Base-by-base conservation (phyloP, 92 coral and sea anemone genomes). In the Phenganax marumi region DNA sequence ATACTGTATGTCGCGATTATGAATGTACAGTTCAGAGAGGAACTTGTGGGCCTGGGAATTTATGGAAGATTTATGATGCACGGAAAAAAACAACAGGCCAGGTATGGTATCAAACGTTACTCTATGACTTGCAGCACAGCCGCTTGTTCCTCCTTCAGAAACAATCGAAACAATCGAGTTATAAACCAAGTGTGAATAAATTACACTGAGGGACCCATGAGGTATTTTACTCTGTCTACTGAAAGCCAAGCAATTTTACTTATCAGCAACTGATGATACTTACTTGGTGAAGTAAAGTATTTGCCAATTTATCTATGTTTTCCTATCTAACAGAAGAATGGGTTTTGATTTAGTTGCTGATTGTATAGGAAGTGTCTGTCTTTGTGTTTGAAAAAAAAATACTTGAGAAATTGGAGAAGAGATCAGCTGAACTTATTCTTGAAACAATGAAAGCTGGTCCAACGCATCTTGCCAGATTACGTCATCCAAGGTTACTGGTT, bases 1-100 rank as follows among this genome's bases (percentile, higher is more conserved):
- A 95, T 72, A 97, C 97, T 7, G 83, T 95, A 33, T 90, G 96
- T 16, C 91, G 93, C 69, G 98, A 95, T 56, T 95, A 89, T 64
- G 98, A 95, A 19, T 89, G 91, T 46, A 92, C 91, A 14, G 83
- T 85, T 47, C 99, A 96, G 80, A 89, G 91, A 62, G 97, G 96
- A 61, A 96, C 97, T 83, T 96, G 91, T 88, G 99, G 99, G 10
- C 99, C 99, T 4, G 93, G 93, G 81, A 77, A 90, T 81, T 92
- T 89, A 19, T 96, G 99, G 99, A 96, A 89, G 83, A 85, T 96
- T 33, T 91, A 91, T 68, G 97, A 92, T 81, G 99, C 96, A 14
- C 93, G 85, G 70, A 90, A 86, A 87, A 89, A 87, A 61, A 85
- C 99, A 52, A 96, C 99, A 10, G 97, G 99, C 0, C 99, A 96